These are phyloP conservation scores for Archips xylosteana DNA, from an alignment of 2,888 invertebrate species.

Conservation along the genomic window DNA sequence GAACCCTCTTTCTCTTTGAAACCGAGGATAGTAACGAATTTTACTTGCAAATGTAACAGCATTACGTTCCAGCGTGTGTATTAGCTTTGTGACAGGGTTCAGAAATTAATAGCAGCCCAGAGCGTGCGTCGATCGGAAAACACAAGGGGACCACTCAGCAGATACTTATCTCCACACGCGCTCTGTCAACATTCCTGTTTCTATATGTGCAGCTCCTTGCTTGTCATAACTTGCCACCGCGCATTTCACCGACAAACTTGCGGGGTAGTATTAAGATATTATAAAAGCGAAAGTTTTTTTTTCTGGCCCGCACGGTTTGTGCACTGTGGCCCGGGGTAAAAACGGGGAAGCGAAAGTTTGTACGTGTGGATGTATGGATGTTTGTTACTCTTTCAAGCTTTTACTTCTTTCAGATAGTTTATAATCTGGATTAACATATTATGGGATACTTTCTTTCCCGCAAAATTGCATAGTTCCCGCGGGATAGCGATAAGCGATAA, in stretches of 20 bases:
- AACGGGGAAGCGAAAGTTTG: too few species aligned
- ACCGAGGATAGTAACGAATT: slow-evolving; percentile 68
- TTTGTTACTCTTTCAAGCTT: too few species aligned
- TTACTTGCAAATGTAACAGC: slow-evolving; percentile 83
- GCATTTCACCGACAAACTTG: slow-evolving; percentile 14
- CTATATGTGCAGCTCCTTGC: slow-evolving; percentile 47
- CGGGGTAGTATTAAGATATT: neutral
- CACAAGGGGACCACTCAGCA: slow-evolving; percentile 82
- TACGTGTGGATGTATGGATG: too few species aligned
- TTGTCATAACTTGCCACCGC: slow-evolving; percentile 25
- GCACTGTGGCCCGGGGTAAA: too few species aligned
- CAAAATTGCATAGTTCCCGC: too few species aligned
- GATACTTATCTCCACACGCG: slow-evolving; percentile 82
- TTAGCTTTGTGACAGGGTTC: slow-evolving; percentile 76
- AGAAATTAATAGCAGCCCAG: slow-evolving; percentile 82
- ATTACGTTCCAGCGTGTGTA: slow-evolving; percentile 74
- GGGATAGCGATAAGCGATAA: too few species aligned
- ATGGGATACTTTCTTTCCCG: too few species aligned
- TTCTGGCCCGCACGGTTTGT: too few species aligned
- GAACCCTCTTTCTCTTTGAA: slow-evolving; percentile 39
- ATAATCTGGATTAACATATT: too few species aligned
- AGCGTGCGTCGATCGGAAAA: slow-evolving; percentile 75
- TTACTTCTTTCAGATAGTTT: too few species aligned
- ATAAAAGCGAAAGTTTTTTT: too few species aligned
- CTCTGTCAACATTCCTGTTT: slow-evolving; percentile 59